A percentile compares a stretch with the other conserved stretches of the same genome.
Evolutionary conservation across 1,140 invertebrate genomes (phyloP).

Genomic region (Bombus vancouverensis): DNA sequence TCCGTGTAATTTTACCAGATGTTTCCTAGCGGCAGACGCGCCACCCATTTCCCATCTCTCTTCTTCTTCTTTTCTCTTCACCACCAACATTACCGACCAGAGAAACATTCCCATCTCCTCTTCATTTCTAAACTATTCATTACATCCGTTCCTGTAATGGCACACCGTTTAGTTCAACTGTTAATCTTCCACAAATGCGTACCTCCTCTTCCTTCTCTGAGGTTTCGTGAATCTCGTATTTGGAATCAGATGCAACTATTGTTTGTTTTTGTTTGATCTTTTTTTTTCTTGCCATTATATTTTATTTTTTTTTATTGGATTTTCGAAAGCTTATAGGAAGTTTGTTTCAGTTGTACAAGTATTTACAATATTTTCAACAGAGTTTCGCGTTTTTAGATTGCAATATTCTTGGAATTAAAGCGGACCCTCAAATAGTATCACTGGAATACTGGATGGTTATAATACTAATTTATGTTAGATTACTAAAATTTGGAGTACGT

Average conservation of each 20-base stretch:
- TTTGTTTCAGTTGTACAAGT: no score
- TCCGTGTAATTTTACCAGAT: conserved; percentile 59
- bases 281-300: no score
- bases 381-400: no score
- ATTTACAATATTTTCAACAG: no score
- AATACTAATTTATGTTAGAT: no score
- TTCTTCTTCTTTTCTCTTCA: background rate
- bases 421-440: no score
- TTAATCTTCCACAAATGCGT: background rate
- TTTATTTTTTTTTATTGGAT: no score
- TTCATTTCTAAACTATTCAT: conserved; percentile 29
- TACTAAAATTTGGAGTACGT: no score
- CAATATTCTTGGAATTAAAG: no score
- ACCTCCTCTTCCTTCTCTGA: background rate
- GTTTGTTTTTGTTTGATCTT: no score
- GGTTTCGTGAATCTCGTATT: background rate
- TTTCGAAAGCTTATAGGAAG: no score
- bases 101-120: conserved; percentile 7
- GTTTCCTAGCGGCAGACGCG: conserved; percentile 10
- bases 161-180: background rate
- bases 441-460: no score
- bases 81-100: background rate
- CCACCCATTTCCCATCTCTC: conserved; percentile 43
- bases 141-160: background rate
- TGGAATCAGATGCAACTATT: background rate